Evolutionary conservation across 2,888 invertebrate species (phyloP).

Genomic region (Bombyx huttoni): DNA sequence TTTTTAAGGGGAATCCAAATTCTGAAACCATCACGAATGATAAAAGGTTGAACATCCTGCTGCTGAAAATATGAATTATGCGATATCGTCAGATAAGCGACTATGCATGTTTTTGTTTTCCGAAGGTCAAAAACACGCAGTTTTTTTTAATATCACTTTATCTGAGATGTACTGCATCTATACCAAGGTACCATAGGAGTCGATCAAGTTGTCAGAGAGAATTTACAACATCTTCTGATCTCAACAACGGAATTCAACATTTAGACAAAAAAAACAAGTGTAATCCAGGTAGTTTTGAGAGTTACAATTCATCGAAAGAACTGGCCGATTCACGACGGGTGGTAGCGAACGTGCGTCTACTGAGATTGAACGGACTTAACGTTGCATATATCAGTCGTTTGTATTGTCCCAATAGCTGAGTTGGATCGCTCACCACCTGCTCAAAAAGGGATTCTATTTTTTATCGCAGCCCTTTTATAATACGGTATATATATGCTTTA

Average conservation of each 20-base stretch:
- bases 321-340: background rate
- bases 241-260: background rate
- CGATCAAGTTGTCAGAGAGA: background rate
- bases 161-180: background rate
- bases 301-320: conserved; percentile 7
- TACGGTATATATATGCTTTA: background rate
- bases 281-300: conserved; percentile 5
- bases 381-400: conserved; percentile 8
- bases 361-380: background rate
- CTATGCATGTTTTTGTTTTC: no score
- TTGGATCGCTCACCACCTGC: conserved; percentile 11
- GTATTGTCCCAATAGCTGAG: conserved; percentile 7
- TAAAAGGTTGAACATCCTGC: no score
- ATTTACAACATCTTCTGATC: background rate
- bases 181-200: background rate
- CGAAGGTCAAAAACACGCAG: no score
- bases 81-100: no score
- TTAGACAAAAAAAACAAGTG: background rate
- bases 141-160: no score
- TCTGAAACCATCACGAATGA: no score
- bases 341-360: background rate
- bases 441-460: conserved; percentile 4
- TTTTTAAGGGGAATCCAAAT: no score
- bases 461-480: conserved; percentile 1
- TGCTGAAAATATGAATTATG: no score